Base-by-base conservation (phyloP, 2,113 vertebrate species). In the Strix uralensis region DNA sequence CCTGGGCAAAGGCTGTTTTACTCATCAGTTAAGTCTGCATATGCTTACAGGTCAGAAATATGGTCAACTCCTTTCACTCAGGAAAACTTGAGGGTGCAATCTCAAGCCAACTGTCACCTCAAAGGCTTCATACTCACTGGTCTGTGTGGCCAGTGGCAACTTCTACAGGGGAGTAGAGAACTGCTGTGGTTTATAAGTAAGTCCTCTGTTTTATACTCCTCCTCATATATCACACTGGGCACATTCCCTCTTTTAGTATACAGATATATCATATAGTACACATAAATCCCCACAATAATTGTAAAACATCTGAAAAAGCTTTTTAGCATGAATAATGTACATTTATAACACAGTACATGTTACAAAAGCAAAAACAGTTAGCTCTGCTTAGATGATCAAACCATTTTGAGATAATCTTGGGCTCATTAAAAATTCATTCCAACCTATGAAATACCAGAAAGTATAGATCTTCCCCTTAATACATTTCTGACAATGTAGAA, bases 401-500 rank as follows among this genome's bases (percentile, higher is more conserved):
- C 40, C 38, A 81, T 89, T 95, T 73, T 82, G 78, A 93, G 86
- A 79, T 88, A 91, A 95, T 29, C 36, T 97, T 34, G 71, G 18
- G 32, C 58, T 58, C 32, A 81, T 57, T 88, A 86, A 97, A 91
- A 90, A 83, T 69, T 59, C 11, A 81, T 91, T 92, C 47, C 74
- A 91, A 18, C 11, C 21, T 66, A 47, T 15, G 40, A 73, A 75
- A 72, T 61, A 83, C 9, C 47, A 80, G 30, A 77, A 83, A 81
- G 66, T 44, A 63, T 15, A 52, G 38, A 51, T 40, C 83, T 70
- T 79, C 58, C 74, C 57, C 40, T 55, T 34, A 69, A 79, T 29
- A 83, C 71, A 44, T 78, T 91, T 94, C 90, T 92, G 51, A 65
- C 75, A 87, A 65, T 55, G 61, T 38, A 29, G 44, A 72, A 93